Percentiles rank a stretch among this genome's conserved stretches.
Conservation (phyloP, 2,113 vertebrate species). For the Ameiurus melas region DNA sequence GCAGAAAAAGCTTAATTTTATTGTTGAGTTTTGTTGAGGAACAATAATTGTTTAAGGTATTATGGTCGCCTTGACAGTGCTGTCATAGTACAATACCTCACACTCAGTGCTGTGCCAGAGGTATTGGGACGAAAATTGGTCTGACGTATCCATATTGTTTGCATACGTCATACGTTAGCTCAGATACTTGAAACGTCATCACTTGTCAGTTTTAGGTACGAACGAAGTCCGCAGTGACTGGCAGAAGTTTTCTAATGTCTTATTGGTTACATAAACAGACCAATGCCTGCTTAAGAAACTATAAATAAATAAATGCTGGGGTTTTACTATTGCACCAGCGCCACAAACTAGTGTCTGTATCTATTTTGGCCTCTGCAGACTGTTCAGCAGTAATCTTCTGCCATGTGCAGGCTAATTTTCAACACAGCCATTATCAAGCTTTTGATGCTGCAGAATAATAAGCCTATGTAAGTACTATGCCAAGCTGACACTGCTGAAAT, state of each 20-base stretch:
- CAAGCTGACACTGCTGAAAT: constrained; percentile 21
- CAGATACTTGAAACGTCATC: background rate
- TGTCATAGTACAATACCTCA: background rate
- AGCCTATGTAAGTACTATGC: background rate
- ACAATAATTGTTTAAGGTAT: background rate
- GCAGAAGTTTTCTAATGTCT: background rate
- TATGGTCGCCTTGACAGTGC: background rate
- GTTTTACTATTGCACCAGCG: background rate
- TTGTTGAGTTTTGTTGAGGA: background rate
- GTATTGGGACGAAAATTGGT: background rate
- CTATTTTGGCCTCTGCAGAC: background rate
- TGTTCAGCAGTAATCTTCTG: constrained; percentile 18
- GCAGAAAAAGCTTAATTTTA: too few species aligned
- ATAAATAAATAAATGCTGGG: background rate
- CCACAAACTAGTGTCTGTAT: background rate
- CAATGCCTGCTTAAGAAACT: background rate
- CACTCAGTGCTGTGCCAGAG: background rate
- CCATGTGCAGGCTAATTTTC: background rate
- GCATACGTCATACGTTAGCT: background rate
- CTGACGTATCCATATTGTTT: background rate
- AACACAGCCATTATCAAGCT: constrained; percentile 20
- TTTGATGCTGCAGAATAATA: constrained; percentile 34
- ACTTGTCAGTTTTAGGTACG: background rate
- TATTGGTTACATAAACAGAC: background rate
- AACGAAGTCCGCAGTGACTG: background rate